Base-by-base conservation (phyloP, 2,888 invertebrate species). In the Microplitis manilae region DNA sequence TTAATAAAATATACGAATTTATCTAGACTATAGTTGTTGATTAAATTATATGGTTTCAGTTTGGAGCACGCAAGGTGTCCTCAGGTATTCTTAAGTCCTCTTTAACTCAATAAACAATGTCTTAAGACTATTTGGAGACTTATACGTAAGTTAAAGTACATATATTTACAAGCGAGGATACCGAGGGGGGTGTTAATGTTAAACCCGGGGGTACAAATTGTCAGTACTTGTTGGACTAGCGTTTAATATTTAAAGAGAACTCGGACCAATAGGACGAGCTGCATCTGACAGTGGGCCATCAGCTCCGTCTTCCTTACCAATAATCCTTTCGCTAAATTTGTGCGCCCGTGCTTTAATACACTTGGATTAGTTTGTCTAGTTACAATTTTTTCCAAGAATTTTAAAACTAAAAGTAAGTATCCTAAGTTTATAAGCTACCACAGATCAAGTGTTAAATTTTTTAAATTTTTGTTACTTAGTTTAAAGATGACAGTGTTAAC, bases 401-500 rank as follows among this genome's bases (percentile, higher is more conserved):
- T 78, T 38, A 78, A 81, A 69, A 60, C 8, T 15, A 62, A 62
- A 15, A 62, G 20, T 62, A 79, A 84, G 82, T 83, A 40, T 15
- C 6, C 5, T 4, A 30, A 30, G 15, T 9, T 17, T 17, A 68
- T 2, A 7, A 5, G 15, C n/a, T 30, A 4, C 4, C 30, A 30
- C 30, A 30, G 30, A 30, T 30, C 2, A 30, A 30, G 30, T 30
- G 30, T 30, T 30, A 30, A 30, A 30, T 30, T 30, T 30, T 30
- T 30, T 30, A 2, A 40, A 68, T 62, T 7, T 81, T 82, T 1
- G 76, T 81, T 81, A 2, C 2, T 30, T 30, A 30, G 4, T 30
- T 82, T 76, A 78, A 88, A 82, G 79, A 91, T 91, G 90, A 90
- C 91, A 82, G 87, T 90, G 85, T 87, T 91, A 84, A 90, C 90